Evolutionary conservation across 2,797 vertebrate genomes (phyloP), one percentile per base, ranked within the genome.

Genomic region (Hephaestus fuliginosus): DNA sequence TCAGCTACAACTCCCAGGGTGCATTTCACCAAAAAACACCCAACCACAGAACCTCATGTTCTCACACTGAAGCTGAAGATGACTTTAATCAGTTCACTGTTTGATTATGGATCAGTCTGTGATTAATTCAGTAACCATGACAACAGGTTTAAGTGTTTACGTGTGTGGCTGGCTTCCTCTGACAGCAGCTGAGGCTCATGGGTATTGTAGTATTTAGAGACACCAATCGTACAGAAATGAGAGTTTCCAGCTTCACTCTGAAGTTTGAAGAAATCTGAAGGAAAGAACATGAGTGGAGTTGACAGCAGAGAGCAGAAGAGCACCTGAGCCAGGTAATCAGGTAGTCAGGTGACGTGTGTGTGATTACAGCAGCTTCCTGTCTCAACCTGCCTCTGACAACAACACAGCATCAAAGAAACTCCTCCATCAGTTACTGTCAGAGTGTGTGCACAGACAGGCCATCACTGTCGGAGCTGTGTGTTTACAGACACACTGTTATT

Each of bases 301-400:
- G 44, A 46, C 46, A 48, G 46, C 44, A 39, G 30, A 51, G 77
- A 73, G 44, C 36, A 49, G 64, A 63, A 33, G 62, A 14, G 46
- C 44, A 39, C 41, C 49, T 11, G 62, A 56, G 30, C 30, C 30
- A 33, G 36, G 36, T 39, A 39, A 9, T 7, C 36, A 39, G 36
- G 36, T 39, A 7, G 81, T 52, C 52, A 46, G 25, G 51, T 52
- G 53, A 73, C 41, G 66, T 25, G 44, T 43, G 68, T 49, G 51
- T 14, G 33, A 56, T 64, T 20, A 2, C 53, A 41, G 70, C 70
- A 57, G 65, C 61, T 67, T 85, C 81, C 49, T 88, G 88, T 78
- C 81, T 61, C 7, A 15, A 83, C 86, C 68, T 85, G 88, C 70
- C 65, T 74, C 53, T 12, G 15, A 80, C 70, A 80, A 52, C 13